These are phyloP conservation scores for Furcula furcula DNA, from an alignment of 2,888 invertebrate species.

Conservation along the genomic window DNA sequence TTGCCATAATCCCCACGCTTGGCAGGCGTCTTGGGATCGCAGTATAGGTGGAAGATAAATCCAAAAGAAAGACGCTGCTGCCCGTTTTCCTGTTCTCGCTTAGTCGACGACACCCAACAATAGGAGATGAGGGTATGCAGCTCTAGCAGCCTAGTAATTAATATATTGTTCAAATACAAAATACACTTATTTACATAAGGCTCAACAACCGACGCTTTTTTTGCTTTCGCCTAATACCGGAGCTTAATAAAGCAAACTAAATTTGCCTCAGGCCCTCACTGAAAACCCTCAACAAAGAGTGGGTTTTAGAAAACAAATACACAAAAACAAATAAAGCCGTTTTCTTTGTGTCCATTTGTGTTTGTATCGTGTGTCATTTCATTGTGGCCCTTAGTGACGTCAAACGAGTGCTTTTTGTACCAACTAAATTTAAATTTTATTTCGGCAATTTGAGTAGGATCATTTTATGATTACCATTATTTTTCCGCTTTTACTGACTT, in stretches of 20 bases:
- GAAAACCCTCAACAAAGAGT: slow-evolving; percentile 40
- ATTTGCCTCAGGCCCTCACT: slow-evolving; percentile 40
- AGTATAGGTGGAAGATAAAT: too few species aligned
- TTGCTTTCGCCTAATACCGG: slow-evolving; percentile 29
- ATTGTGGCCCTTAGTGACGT: slow-evolving; percentile 19
- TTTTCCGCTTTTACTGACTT: slow-evolving; percentile 15
- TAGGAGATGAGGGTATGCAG: too few species aligned
- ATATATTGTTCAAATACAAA: too few species aligned
- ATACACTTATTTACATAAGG: neutral
- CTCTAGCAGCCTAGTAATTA: too few species aligned
- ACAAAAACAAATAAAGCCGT: slow-evolving; percentile 44
- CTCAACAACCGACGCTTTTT: slow-evolving; percentile 13
- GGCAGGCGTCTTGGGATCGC: too few species aligned
- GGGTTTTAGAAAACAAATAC: slow-evolving; percentile 47
- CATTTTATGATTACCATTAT: slow-evolving; percentile 7
- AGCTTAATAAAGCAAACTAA: slow-evolving; percentile 35
- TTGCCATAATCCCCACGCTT: too few species aligned
- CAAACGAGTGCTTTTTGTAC: slow-evolving; percentile 7
- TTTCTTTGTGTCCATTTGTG: slow-evolving; percentile 34
- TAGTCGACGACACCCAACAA: too few species aligned
- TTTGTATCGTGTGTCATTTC: slow-evolving; percentile 24
- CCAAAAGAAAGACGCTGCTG: too few species aligned
- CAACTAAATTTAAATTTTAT: slow-evolving; percentile 15
- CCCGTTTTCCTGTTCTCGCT: too few species aligned
- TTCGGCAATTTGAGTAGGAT: slow-evolving; percentile 17